Base-by-base conservation (phyloP, 1,140 invertebrate genomes). In the Atopsyche davidsoni region DNA sequence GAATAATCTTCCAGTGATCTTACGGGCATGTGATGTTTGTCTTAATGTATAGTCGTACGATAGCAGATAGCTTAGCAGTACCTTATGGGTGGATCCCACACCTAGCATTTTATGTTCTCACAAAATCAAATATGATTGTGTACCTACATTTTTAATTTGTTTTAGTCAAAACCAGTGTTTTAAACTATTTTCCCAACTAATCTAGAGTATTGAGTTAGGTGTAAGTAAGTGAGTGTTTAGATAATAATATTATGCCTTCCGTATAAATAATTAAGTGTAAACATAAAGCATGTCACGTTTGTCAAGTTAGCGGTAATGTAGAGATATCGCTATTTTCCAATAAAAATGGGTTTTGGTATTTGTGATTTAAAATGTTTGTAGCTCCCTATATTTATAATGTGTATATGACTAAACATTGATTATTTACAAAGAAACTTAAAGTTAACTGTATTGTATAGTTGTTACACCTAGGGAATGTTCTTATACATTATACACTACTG, bases 211-310 rank as follows among this genome's bases (percentile, higher is more conserved):
- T 19, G 18, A 35, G 47, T 44, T 50, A 41, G 45, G 34, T 57
- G 49, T 54, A 54, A 40, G 46, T 49, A 43, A 49, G 19, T 53
- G 44, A 43, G 38, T 51, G 47, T 57, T 48, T 57, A 57, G 55
- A 53, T 50, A 46, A 53, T 57, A 57, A 57, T 47, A 40, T 58
- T 54, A 55, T 58, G 57, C 57, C 57, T 58, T 58, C 57, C 57
- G 47, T 53, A 52, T 43, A 54, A 24, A 51, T 28, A 41, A 42
- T 19, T 58, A 58, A 57, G 55, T 53, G 46, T 57, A 22, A 42
- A 48, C 38, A 34, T 46, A 45, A 28, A 40, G 38, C 40, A 50
- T 50, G 38, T 48, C 25, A 34, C n/a, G 18, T n/a, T n/a, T 46
- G 35, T 45, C n/a, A 38, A 18, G 3, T 46, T 24, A 21, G 17